Percentiles rank a stretch among this genome's conserved stretches.
Evolutionary conservation across 2,113 vertebrate species (phyloP).

Genomic region (Calcarius ornatus): DNA sequence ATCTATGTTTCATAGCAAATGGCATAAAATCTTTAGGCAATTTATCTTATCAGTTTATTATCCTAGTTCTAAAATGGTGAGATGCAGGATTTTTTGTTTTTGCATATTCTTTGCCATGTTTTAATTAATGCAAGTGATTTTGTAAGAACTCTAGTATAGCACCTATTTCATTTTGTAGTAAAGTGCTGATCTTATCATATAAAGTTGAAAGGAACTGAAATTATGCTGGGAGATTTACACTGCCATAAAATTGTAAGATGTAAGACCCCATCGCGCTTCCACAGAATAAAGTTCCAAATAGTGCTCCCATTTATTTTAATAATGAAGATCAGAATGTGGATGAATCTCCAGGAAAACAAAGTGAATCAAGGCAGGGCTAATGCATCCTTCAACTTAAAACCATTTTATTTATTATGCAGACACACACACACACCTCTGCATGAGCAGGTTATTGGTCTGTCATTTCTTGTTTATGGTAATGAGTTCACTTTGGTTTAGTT

Average conservation of each 20-base stretch:
- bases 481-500: background rate
- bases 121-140: background rate
- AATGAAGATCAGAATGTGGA: background rate
- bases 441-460: background rate
- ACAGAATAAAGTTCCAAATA: background rate
- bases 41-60: background rate
- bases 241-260: background rate
- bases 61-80: background rate
- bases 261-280: background rate
- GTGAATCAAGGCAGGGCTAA: background rate
- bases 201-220: background rate
- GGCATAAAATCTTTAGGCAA: background rate
- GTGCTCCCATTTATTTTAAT: background rate
- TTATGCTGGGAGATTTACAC: background rate
- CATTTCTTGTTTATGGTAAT: background rate
- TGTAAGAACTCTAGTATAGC: background rate
- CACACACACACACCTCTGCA: background rate
- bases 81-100: background rate
- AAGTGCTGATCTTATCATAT: background rate
- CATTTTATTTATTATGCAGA: background rate
- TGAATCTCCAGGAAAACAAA: background rate
- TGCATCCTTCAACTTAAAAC: background rate
- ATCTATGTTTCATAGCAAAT: background rate
- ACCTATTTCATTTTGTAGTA: background rate
- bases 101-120: background rate